Evolutionary conservation across 2,888 invertebrate genomes (phyloP).

Genomic region (Polydesmus complanatus): DNA sequence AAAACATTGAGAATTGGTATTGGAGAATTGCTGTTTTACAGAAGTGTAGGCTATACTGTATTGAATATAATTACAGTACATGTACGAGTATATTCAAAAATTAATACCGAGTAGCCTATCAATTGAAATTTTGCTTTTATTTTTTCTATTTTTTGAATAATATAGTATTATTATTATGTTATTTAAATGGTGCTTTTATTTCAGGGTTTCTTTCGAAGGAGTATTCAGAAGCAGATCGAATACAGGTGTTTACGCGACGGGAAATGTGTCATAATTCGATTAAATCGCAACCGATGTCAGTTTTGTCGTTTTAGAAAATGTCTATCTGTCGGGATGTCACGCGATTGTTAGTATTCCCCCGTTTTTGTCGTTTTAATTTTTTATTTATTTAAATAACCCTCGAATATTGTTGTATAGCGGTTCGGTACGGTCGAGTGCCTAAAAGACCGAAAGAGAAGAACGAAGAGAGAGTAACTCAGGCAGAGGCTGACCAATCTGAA

Average conservation of each 20-base stretch:
- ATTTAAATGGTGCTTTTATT: slow-evolving; percentile 4
- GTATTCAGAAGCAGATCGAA: slow-evolving; percentile 93
- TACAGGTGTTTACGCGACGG: slow-evolving; percentile 87
- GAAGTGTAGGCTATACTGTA: no score
- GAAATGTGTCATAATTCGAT: slow-evolving; percentile 80
- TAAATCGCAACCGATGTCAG: slow-evolving; percentile 89
- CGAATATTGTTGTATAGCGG: slow-evolving; percentile 45
- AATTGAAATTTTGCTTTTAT: no score
- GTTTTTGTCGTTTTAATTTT: background rate
- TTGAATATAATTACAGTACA: no score
- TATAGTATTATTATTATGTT: background rate
- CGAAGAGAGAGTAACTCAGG: slow-evolving; percentile 29
- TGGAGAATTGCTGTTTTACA: no score
- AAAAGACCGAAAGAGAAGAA: slow-evolving; percentile 76
- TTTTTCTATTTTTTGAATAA: no score
- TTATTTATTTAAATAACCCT: slow-evolving; percentile 3
- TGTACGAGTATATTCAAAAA: no score
- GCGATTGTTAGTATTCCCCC: slow-evolving; percentile 62
- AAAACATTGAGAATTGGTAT: no score
- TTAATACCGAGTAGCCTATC: no score
- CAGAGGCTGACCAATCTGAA: slow-evolving; percentile 24
- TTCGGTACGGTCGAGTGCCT: slow-evolving; percentile 90
- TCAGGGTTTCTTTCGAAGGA: slow-evolving; percentile 88
- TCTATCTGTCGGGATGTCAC: slow-evolving; percentile 87
- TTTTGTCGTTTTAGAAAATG: slow-evolving; percentile 95